Evolutionary conservation across 2,797 vertebrate genomes (phyloP), one percentile per base, ranked within the genome.

Genomic region (Anguilla obscura): DNA sequence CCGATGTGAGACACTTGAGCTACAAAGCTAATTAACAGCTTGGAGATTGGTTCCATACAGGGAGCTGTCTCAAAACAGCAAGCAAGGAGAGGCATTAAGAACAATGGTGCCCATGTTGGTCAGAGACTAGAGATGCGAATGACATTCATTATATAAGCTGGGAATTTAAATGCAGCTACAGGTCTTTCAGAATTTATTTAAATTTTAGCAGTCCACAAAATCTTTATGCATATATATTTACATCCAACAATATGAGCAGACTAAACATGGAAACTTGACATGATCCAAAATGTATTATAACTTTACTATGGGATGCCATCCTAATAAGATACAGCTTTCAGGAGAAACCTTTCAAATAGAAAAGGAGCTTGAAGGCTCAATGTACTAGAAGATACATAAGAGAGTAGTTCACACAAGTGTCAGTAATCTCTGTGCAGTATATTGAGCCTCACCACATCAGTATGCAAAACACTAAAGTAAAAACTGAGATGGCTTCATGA

Each of bases 1-100:
- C 94, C 93, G 95, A 94, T 95, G 93, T 94, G 92, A 90, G 92
- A 95, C 93, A 94, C 93, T 95, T 94, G 93, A 95, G 91, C 94
- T 93, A 93, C 92, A 88, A 90, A 92, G 93, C 92, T 94, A 96
- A 95, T 95, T 93, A 93, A 83, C 76, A 80, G 88, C 45, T 56
- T 27, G 85, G 86, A 90, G 89, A 92, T 71, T 69, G 63, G 63
- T 74, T 40, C 33, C 18, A 40, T 76, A 40, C 33, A 76, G 30
- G 33, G 33, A 76, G 6, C 40, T 30, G 9, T 71, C 69, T 40
- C 45, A 14, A 76, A 76, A 9, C 74, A 76, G 74, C 4, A 33
- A 76, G 74, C 74, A 76, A 18, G 18, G 74, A 14, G 36, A 76
- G 30, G 74, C 36, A 5, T 36, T 76, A 3, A 7, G 74, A 76